Conservation (phyloP, 2,888 invertebrate species). For the Chymomyza fuscimana region DNA sequence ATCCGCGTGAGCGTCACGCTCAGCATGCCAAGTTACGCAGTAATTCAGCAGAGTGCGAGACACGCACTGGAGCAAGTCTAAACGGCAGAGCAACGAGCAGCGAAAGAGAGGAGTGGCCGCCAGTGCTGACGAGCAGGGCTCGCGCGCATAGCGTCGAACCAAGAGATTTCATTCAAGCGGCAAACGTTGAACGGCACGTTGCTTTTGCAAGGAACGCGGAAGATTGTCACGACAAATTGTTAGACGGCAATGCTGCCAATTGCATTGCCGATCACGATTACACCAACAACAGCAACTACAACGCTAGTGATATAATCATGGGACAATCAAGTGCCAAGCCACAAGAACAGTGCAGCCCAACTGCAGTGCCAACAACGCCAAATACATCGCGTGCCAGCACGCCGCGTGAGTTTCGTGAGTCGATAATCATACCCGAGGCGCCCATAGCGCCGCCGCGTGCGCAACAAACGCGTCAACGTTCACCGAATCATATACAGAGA, state of each 20-base stretch:
- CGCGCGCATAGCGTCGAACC: slow-evolving; percentile 31
- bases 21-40: slow-evolving; percentile 28
- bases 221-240: slow-evolving; percentile 37
- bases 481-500: background rate
- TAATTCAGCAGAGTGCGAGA: slow-evolving; percentile 46
- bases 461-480: background rate
- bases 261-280: slow-evolving; percentile 9
- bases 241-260: background rate
- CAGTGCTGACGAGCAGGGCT: background rate
- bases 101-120: slow-evolving; percentile 11
- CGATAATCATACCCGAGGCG: slow-evolving; percentile 42
- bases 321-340: slow-evolving; percentile 73
- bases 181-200: slow-evolving; percentile 62
- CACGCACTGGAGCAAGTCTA: slow-evolving; percentile 8
- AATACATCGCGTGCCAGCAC: slow-evolving; percentile 58
- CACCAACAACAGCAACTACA: slow-evolving; percentile 20
- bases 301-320: slow-evolving; percentile 59
- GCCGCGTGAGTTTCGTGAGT: slow-evolving; percentile 74
- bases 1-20: background rate
- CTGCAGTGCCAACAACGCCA: slow-evolving; percentile 17
- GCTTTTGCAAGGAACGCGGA: slow-evolving; percentile 40
- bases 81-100: slow-evolving; percentile 18
- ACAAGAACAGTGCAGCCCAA: slow-evolving; percentile 37
- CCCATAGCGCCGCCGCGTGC: slow-evolving; percentile 51
- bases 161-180: slow-evolving; percentile 61